Conservation (phyloP, 2,888 invertebrate species). For the Parnassius apollo region DNA sequence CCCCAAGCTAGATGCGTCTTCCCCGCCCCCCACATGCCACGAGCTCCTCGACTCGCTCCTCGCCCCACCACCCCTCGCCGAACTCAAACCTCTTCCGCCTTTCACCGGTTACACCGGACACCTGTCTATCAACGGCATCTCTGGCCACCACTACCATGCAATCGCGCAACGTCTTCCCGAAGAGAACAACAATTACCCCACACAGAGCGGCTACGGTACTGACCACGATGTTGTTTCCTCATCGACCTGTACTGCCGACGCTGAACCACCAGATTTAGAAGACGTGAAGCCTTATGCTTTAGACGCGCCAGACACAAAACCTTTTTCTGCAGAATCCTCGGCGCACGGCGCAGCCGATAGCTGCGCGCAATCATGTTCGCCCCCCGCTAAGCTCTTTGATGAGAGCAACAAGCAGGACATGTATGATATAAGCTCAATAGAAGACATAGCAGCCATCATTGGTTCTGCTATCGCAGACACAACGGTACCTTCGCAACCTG, state of each 20-base stretch:
- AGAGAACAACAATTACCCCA: slow-evolving; percentile 86
- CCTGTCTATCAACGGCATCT: slow-evolving; percentile 92
- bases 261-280: slow-evolving; percentile 82
- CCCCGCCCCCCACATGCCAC: slow-evolving; percentile 69
- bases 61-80: slow-evolving; percentile 86
- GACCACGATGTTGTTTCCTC: slow-evolving; percentile 89
- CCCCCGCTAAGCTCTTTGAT: slow-evolving; percentile 74
- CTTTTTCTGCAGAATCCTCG: slow-evolving; percentile 73
- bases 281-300: slow-evolving; percentile 83
- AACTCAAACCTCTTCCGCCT: slow-evolving; percentile 90
- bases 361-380: slow-evolving; percentile 77
- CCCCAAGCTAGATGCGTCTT: slow-evolving; percentile 75
- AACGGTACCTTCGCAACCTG: slow-evolving; percentile 88
- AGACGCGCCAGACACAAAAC: slow-evolving; percentile 75
- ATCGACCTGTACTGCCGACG: slow-evolving; percentile 85
- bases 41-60: slow-evolving; percentile 88
- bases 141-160: slow-evolving; percentile 93
- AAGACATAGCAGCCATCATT: slow-evolving; percentile 92
- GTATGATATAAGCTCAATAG: slow-evolving; percentile 88
- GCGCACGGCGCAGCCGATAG: slow-evolving; percentile 82
- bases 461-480: slow-evolving; percentile 95
- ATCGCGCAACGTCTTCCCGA: slow-evolving; percentile 89
- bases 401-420: slow-evolving; percentile 80
- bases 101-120: slow-evolving; percentile 93
- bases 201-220: slow-evolving; percentile 81